Evolutionary conservation across 2,113 vertebrate genomes (phyloP).

Genomic region (Psilopsiagon aurifrons): DNA sequence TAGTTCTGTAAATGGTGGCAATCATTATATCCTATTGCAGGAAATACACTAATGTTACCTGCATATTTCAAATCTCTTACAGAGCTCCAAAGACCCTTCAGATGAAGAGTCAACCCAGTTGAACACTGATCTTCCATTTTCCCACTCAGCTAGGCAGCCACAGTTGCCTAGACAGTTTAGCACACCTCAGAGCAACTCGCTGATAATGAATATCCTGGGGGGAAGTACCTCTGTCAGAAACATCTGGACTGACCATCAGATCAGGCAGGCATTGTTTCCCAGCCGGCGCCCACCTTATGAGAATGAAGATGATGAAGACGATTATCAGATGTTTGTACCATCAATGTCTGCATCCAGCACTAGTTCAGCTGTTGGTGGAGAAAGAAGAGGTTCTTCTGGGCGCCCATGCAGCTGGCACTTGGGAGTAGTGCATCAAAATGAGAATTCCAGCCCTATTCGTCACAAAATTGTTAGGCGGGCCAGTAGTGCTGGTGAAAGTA

Average conservation of each 20-base stretch:
- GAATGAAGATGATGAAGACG: conserved; percentile 88
- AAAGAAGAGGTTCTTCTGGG: conserved; percentile 69
- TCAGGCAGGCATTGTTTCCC: conserved; percentile 90
- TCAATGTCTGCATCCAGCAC: conserved; percentile 77
- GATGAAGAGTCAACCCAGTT: conserved; percentile 79
- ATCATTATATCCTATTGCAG: not conserved
- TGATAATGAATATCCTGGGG: conserved; percentile 77
- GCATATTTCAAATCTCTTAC: conserved; percentile 16
- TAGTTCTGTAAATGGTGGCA: not conserved
- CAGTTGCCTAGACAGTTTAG: conserved; percentile 66
- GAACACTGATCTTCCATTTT: conserved; percentile 70
- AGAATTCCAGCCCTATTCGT: conserved; percentile 71
- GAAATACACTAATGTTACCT: not conserved
- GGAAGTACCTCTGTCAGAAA: conserved; percentile 78
- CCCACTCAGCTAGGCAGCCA: conserved; percentile 20
- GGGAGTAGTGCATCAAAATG: conserved; percentile 72
- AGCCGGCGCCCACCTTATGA: conserved; percentile 83
- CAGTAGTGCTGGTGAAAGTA: conserved; percentile 92
- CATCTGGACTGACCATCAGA: conserved; percentile 93
- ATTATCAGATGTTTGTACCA: conserved; percentile 95
- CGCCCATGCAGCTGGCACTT: conserved; percentile 95
- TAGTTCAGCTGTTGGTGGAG: conserved; percentile 63
- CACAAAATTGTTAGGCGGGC: conserved; percentile 86
- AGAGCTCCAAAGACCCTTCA: conserved; percentile 86
- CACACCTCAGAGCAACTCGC: conserved; percentile 72